phyloP scores from a whole-genome alignment of 2,888 invertebrate species.

The Electrophaes corylata region DNA sequence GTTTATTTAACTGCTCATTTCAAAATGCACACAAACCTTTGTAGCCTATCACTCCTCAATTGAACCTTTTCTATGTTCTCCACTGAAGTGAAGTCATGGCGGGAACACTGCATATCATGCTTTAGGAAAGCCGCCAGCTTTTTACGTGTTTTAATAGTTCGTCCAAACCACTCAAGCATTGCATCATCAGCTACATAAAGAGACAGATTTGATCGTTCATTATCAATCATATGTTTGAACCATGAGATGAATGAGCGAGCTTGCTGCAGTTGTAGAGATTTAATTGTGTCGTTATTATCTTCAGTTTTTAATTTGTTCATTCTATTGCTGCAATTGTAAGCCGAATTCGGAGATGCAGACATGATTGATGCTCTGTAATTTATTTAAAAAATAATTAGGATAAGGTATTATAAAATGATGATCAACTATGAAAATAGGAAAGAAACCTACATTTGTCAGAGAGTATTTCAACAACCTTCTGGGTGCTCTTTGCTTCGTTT shows the following conservation, averaged over 20 bases:
- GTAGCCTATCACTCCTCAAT: constrained; percentile 53
- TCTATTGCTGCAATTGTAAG: constrained; percentile 49
- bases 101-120: constrained; percentile 78
- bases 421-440: background rate
- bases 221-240: constrained; percentile 79
- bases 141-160: constrained; percentile 83
- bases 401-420: background rate
- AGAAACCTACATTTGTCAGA: constrained; percentile 64
- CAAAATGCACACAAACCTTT: constrained; percentile 57
- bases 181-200: constrained; percentile 80
- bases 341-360: constrained; percentile 56
- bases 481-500: constrained; percentile 63
- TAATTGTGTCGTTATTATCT: constrained; percentile 56
- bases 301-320: constrained; percentile 42
- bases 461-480: constrained; percentile 69
- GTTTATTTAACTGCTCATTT: constrained; percentile 1
- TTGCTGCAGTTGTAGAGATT: constrained; percentile 56
- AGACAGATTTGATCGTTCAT: constrained; percentile 74
- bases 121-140: constrained; percentile 84
- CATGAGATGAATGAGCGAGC: constrained; percentile 74
- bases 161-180: constrained; percentile 86
- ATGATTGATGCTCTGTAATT: constrained; percentile 56
- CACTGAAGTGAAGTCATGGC: constrained; percentile 77
- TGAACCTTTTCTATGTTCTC: constrained; percentile 69
- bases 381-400: background rate